Conservation (phyloP, 2,888 invertebrate species). For the Pandemis cinnamomeana region DNA sequence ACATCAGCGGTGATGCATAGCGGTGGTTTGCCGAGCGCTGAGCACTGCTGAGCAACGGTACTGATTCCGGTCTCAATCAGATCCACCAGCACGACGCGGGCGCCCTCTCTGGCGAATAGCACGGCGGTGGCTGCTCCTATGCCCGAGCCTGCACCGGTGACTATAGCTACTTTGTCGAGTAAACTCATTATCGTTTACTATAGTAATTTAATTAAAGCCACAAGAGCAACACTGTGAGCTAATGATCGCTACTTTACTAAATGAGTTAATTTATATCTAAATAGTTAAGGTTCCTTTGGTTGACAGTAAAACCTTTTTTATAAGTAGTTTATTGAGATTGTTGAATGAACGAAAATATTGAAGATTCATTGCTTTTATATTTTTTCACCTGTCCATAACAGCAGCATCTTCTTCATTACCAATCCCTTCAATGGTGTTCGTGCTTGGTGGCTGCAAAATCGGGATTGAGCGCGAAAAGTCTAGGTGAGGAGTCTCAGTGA, state of each 20-base stretch:
- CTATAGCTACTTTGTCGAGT: constrained; percentile 55
- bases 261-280: background rate
- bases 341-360: too few species aligned
- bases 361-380: too few species aligned
- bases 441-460: too few species aligned
- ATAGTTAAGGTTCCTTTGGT: background rate
- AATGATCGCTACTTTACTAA: background rate
- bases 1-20: constrained; percentile 55
- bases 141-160: constrained; percentile 63
- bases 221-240: background rate
- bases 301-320: background rate
- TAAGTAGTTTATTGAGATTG: background rate
- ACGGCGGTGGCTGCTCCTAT: constrained; percentile 62
- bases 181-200: constrained; percentile 46
- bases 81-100: constrained; percentile 55
- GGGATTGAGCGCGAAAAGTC: too few species aligned
- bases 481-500: too few species aligned
- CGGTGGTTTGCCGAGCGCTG: constrained; percentile 46
- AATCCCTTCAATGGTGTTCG: too few species aligned
- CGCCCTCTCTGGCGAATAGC: constrained; percentile 55
- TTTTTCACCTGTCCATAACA: too few species aligned
- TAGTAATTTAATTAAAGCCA: background rate
- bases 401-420: too few species aligned
- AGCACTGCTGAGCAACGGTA: constrained; percentile 45
- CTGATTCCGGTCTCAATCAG: constrained; percentile 52